Evolutionary conservation across 2,888 invertebrate genomes (phyloP).

Genomic region (Meghimatium bilineatum): DNA sequence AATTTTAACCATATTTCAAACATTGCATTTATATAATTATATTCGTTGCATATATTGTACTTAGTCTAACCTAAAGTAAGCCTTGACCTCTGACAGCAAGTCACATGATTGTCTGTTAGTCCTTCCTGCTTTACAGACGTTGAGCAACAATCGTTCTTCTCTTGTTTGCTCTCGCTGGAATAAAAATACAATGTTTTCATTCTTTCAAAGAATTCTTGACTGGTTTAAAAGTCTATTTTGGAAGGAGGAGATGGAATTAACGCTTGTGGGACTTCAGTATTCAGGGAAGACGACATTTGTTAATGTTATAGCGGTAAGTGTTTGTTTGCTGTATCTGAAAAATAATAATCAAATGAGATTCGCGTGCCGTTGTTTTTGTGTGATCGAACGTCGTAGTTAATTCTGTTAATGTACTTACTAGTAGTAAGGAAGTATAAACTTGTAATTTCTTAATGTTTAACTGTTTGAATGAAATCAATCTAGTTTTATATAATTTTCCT

Average conservation of each 20-base stretch:
- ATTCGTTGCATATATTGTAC: background rate
- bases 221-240: constrained; percentile 99
- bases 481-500: too few relatives aligned
- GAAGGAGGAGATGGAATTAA: constrained; percentile 99
- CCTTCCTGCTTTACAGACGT: constrained; percentile 40
- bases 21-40: background rate
- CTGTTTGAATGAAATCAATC: too few relatives aligned
- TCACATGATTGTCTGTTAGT: constrained; percentile 45
- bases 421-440: too few relatives aligned
- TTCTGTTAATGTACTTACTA: too few relatives aligned
- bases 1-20: too few relatives aligned
- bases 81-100: constrained; percentile 46
- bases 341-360: too few relatives aligned
- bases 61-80: constrained; percentile 1
- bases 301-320: constrained; percentile 98
- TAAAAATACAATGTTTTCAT: constrained; percentile 85
- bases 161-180: constrained; percentile 45
- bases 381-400: too few relatives aligned
- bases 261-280: constrained; percentile 97
- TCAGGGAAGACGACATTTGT: constrained; percentile 99
- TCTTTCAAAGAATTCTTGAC: constrained; percentile 98
- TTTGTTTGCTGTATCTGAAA: too few relatives aligned
- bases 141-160: background rate
- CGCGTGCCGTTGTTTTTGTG: too few relatives aligned
- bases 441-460: too few relatives aligned